Conservation (phyloP, 2,113 vertebrate species). For the Chaenogobius annularis region DNA sequence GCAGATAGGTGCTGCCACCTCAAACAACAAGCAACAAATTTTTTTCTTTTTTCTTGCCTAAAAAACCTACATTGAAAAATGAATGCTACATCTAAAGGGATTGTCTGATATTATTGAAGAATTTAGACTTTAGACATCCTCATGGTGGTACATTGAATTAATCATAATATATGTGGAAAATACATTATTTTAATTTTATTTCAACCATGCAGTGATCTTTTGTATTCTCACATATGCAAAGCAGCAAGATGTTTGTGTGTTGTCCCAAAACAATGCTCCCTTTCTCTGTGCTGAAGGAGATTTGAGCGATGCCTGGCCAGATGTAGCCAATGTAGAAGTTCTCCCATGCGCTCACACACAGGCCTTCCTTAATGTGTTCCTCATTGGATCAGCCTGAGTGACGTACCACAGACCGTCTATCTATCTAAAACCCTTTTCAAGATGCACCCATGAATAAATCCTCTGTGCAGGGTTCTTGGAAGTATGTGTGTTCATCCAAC, state of each 20-base stretch:
- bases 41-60: no score
- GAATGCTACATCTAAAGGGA: no score
- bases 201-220: not conserved
- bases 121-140: no score
- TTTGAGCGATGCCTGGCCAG: constrained; percentile 67
- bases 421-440: constrained; percentile 46
- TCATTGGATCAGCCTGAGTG: constrained; percentile 69
- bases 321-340: constrained; percentile 66
- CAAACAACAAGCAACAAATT: no score
- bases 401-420: constrained; percentile 70
- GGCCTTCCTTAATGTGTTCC: constrained; percentile 69
- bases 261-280: constrained; percentile 74
- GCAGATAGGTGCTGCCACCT: no score
- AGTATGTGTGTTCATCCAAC: constrained; percentile 11
- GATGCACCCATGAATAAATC: constrained; percentile 52
- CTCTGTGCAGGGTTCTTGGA: constrained; percentile 51
- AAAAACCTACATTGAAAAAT: no score
- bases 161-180: no score
- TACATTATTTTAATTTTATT: not conserved
- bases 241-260: constrained; percentile 64
- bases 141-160: no score
- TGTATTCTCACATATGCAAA: constrained; percentile 18
- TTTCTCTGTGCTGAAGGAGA: constrained; percentile 69
- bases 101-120: no score
- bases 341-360: constrained; percentile 11